Conservation (phyloP, 2,113 vertebrate species). For the Nerophis lumbriciformis region DNA sequence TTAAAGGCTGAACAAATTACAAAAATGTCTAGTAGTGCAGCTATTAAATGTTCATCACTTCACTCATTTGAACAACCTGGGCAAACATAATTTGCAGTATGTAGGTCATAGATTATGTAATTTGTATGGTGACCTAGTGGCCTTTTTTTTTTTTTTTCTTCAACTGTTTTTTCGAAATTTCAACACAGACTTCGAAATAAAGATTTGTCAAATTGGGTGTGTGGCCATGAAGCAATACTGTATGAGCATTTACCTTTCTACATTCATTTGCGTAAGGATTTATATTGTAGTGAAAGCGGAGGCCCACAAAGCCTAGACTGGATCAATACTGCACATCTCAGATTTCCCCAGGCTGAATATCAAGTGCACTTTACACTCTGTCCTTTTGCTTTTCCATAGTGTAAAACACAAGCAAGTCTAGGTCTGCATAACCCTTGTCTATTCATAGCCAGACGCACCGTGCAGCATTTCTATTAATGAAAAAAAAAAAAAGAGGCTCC, state of each 20-base stretch:
- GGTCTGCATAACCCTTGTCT: not conserved
- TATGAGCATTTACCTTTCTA: conserved; percentile 11
- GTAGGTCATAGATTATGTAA: no score
- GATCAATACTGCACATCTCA: conserved; percentile 47
- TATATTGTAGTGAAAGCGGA: conserved; percentile 10
- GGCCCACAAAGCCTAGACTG: conserved; percentile 24
- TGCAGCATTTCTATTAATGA: not conserved
- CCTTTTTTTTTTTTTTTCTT: no score
- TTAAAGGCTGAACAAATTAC: no score
- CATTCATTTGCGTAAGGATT: conserved; percentile 8
- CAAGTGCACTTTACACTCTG: not conserved
- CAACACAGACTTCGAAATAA: not conserved
- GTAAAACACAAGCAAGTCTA: not conserved
- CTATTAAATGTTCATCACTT: no score
- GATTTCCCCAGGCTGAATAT: conserved; percentile 35
- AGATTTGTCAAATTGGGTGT: no score
- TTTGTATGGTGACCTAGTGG: no score
- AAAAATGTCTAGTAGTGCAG: no score
- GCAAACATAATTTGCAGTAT: no score
- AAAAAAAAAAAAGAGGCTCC: not conserved
- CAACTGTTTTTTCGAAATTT: not conserved
- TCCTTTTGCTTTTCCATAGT: conserved; percentile 2
- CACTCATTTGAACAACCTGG: no score
- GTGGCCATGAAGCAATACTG: no score
- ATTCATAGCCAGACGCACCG: not conserved